Base-by-base conservation (phyloP, 2,797 vertebrate genomes). In the Liparis tanakae region DNA sequence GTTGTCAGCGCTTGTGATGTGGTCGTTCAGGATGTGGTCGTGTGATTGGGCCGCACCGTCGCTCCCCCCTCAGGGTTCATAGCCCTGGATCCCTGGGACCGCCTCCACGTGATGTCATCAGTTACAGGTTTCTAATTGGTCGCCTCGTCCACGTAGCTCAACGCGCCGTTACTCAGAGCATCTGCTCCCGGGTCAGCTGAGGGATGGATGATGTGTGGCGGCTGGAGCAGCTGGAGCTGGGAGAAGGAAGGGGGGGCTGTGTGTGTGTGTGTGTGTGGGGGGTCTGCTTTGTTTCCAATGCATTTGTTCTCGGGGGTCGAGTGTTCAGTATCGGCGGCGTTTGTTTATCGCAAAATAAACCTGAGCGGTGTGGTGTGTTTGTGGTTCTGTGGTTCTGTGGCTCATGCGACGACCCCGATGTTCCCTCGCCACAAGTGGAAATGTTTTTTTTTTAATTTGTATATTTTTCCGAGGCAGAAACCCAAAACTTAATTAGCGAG, bases 81-180 rank as follows among this genome's bases (percentile, higher is more conserved):
- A 88, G 92, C 84, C 80, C 91, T 92, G 92, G 87, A 85, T 85
- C 85, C 64, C 73, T 64, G 77, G 88, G 91, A 90, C 91, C 88
- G 91, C 91, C 85, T 85, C 36, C 55, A 75, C 76, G 81, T 92
- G 91, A 93, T 91, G 86, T 84, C 91, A 93, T 93, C 91, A 87
- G 93, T 93, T 93, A 90, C 71, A 91, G 87, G 90, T 89, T 87
- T 92, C 91, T 92, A 93, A 91, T 91, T 89, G 92, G 83, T 91
- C 89, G 90, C 88, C 67, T 80, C 25, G 76, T 74, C 86, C 80
- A 77, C 80, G 75, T 25, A 72, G 70, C 72, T 30, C 62, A 88
- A 91, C 87, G 87, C 85, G 17, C 84, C 80, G 80, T 89, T 91
- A 86, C 87, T 90, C 85, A 86, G 81, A 88, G 87, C 90, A 89